Base-by-base conservation (phyloP, 2,888 invertebrate genomes). In the Helobdella robusta region DNA sequence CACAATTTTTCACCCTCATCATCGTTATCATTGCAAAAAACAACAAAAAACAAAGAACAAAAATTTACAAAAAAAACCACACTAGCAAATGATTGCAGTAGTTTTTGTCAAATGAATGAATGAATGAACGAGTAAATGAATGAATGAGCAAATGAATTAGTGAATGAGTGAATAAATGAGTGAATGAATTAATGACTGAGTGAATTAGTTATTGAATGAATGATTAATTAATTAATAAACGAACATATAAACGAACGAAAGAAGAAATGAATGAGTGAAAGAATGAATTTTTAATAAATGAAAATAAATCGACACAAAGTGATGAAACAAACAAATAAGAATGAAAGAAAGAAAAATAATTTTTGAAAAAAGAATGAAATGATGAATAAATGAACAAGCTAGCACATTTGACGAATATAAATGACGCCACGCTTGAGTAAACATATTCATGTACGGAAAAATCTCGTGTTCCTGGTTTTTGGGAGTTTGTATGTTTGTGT, bases 401-500 rank as follows among this genome's bases (percentile, higher is more conserved):
- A 50, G 50, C 25, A 15, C 54, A 54, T 23, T 23, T 25, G 11
- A 28, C 11, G 54, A n/a, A n/a, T n/a, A n/a, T n/a, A n/a, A n/a
- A n/a, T n/a, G n/a, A n/a, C n/a, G n/a, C n/a, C n/a, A n/a, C n/a
- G n/a, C n/a, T n/a, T n/a, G n/a, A n/a, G n/a, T n/a, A n/a, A n/a
- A n/a, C n/a, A n/a, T n/a, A n/a, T n/a, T n/a, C n/a, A n/a, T n/a
- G n/a, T n/a, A n/a, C n/a, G n/a, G n/a, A n/a, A n/a, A n/a, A n/a
- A n/a, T n/a, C n/a, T n/a, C n/a, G n/a, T n/a, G n/a, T n/a, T 15
- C n/a, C 8, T 11, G 50, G 8, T 54, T 54, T 54, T 18, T 25
- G 54, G 28, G 54, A 30, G 11, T 25, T 5, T 54, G 25, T 54
- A n/a, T 8, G 54, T 54, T 6, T 50, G 50, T 50, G 50, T 50